phyloP scores from a whole-genome alignment of 2,888 invertebrate species.

The Agonopterix alstromeriana region DNA sequence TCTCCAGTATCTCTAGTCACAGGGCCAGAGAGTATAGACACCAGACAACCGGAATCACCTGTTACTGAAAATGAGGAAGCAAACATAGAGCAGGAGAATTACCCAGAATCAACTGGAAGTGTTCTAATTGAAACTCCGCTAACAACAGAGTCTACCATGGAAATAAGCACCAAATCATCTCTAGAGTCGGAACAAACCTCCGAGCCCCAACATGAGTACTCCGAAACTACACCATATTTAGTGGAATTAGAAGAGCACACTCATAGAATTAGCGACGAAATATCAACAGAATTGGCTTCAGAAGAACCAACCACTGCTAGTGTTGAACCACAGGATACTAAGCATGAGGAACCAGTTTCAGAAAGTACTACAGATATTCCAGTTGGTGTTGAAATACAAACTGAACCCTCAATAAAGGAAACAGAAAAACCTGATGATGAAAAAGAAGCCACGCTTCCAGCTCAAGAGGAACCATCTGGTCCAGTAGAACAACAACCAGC shows the following conservation, averaged over 20 bases:
- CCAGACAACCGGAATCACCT: conserved; percentile 6
- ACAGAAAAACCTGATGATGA: conserved; percentile 5
- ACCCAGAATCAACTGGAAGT: conserved; percentile 1
- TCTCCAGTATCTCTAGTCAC: conserved; percentile 14
- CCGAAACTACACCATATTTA: conserved; percentile 40
- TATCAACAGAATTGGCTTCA: conserved; percentile 16
- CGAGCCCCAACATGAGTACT: conserved; percentile 14
- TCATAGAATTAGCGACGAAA: conserved; percentile 30
- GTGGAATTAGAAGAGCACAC: conserved; percentile 53
- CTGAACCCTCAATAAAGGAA: conserved; percentile 12
- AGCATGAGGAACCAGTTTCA: conserved; percentile 19
- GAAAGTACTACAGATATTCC: conserved; percentile 16
- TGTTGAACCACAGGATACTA: conserved; percentile 13
- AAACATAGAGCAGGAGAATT: background rate
- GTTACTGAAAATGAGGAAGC: conserved; percentile 1
- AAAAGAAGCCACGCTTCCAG: background rate
- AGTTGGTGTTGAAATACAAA: conserved; percentile 15
- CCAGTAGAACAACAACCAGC: background rate
- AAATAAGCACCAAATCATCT: background rate
- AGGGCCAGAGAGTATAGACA: conserved; percentile 4
- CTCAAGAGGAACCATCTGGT: conserved; percentile 1
- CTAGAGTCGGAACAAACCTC: conserved; percentile 12
- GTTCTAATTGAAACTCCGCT: conserved; percentile 2
- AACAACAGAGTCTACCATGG: conserved; percentile 4
- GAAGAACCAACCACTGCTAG: conserved; percentile 17